Base-by-base conservation (phyloP, 2,797 vertebrate species). In the Microcaecilia unicolor region DNA sequence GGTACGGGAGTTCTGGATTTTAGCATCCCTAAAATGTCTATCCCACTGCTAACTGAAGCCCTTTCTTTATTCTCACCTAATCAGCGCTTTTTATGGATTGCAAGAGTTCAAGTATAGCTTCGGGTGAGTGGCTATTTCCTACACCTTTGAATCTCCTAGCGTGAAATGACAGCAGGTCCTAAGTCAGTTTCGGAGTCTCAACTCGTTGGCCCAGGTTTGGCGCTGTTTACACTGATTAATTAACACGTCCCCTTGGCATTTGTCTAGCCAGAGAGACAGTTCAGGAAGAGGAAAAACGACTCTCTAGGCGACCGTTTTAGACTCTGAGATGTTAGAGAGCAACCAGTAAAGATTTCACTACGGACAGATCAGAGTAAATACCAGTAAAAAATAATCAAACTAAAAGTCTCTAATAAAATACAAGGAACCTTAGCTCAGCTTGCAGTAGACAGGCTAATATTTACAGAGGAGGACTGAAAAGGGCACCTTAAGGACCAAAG, bases 301-400 rank as follows among this genome's bases (percentile, higher is more conserved):
- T 3, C 7, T 24, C 27, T 2, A 8, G 6, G 15, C n/a, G 21
- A 25, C 30, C 14, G 22, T 47, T 41, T 48, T 37, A 3, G 34
- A 18, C 22, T 44, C 6, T n/a, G n/a, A n/a, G n/a, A n/a, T n/a
- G n/a, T n/a, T n/a, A 25, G 29, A 25, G 29, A 37, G 26, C 34
- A 38, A 31, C 33, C 32, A 14, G 9, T 17, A 24, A 34, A 36
- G 37, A n/a, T n/a, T 40, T 55, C 51, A 37, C 4, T 15, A 27
- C 55, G 47, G 44, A 51, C 40, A 34, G 43, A 52, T 53, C 32
- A 63, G 53, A 42, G 57, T 61, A 59, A 76, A 70, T 38, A 57
- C 44, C 48, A 35, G 36, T 31, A 24, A 24, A 16, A 27, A 23
- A 28, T 18, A 14, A 59, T 70, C 47, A 54, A 43, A 53, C 31